Conservation (phyloP, 2,113 vertebrate species). For the Grus americana region DNA sequence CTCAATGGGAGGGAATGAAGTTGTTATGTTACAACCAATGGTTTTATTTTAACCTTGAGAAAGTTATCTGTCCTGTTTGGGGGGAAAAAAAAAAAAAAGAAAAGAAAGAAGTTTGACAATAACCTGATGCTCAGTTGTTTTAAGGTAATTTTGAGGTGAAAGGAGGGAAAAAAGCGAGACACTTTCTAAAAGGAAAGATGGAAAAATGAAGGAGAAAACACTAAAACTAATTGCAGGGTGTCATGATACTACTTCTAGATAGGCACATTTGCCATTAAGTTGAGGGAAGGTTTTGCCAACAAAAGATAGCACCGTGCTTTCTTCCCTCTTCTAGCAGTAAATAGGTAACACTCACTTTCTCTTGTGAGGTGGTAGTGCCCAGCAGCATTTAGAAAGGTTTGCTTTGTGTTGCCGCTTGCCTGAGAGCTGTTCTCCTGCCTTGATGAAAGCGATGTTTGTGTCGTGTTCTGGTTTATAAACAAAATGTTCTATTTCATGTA, state of each 20-base stretch:
- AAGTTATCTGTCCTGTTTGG: not conserved
- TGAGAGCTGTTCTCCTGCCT: not conserved
- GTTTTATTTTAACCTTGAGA: not conserved
- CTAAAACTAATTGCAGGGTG: not conserved
- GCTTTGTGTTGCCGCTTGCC: not conserved
- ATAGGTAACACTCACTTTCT: not conserved
- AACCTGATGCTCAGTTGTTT: not conserved
- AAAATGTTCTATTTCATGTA: not conserved
- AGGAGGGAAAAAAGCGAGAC: not conserved
- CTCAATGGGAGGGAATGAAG: not conserved
- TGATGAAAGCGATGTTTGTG: not conserved
- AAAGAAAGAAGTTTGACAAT: not conserved
- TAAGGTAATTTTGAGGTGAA: not conserved
- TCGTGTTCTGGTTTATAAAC: constrained; percentile 24
- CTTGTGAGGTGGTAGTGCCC: not conserved
- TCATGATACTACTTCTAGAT: not conserved
- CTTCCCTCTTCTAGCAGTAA: not conserved
- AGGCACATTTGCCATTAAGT: not conserved
- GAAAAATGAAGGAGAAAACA: not conserved
- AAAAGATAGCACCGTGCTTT: not conserved
- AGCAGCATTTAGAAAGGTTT: not conserved
- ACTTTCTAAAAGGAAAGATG: not conserved
- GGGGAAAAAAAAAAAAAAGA: not conserved
- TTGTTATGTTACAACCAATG: not conserved
- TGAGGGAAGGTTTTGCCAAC: not conserved